phyloP scores from a whole-genome alignment of 2,888 invertebrate species.

The Ctenicera cuprea region DNA sequence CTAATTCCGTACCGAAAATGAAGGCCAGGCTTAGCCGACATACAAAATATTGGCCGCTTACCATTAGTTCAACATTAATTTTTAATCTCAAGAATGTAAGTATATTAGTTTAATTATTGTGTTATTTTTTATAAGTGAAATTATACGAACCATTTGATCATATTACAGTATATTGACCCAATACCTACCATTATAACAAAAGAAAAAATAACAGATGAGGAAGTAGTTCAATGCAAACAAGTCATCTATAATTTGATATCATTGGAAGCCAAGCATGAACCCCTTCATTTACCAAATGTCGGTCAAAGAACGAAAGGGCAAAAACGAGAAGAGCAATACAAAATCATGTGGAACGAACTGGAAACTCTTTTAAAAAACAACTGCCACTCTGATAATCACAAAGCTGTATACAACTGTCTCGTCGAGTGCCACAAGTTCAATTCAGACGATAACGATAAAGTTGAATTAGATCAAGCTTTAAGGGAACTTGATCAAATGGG shows the following conservation, averaged over 20 bases:
- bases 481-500: conserved; percentile 75
- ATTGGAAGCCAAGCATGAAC: conserved; percentile 89
- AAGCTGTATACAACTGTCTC: conserved; percentile 85
- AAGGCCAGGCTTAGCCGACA: conserved; percentile 83
- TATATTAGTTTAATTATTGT: conserved; percentile 68
- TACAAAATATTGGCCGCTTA: conserved; percentile 92
- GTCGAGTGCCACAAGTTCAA: conserved; percentile 83
- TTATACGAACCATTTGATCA: conserved; percentile 76
- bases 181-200: conserved; percentile 87
- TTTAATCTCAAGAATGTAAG: conserved; percentile 86
- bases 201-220: conserved; percentile 89
- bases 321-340: conserved; percentile 92
- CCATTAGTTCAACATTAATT: conserved; percentile 91
- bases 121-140: too few relatives aligned
- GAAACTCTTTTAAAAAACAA: conserved; percentile 88
- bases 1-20: conserved; percentile 79
- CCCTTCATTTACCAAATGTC: conserved; percentile 82
- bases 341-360: conserved; percentile 91
- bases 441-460: conserved; percentile 77
- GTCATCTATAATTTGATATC: conserved; percentile 87
- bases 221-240: conserved; percentile 90
- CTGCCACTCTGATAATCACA: conserved; percentile 86
- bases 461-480: conserved; percentile 78
- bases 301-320: conserved; percentile 78
- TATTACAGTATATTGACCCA: conserved; percentile 84